Evolutionary conservation across 2,797 vertebrate genomes (phyloP), one percentile per base, ranked within the genome.

Genomic region (Picus viridis): DNA sequence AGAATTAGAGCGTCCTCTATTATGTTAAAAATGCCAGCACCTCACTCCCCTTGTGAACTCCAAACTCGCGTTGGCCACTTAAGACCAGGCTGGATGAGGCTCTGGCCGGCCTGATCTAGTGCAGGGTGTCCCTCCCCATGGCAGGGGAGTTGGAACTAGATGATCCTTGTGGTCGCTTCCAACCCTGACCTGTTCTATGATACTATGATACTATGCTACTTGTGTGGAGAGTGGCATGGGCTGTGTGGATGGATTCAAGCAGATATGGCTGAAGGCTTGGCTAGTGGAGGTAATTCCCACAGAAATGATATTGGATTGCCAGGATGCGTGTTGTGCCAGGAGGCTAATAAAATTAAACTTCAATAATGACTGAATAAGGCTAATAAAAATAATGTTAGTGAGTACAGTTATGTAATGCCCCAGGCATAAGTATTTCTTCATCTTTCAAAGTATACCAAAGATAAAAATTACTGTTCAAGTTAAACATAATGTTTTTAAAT

Each of bases 381-480:
- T 65, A 83, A 61, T 71, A 86, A 51, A 51, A 51, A 45, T 77
- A 82, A 24, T 70, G 17, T 88, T 29, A 29, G 9, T 22, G n/a
- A 43, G 4, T 17, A 73, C 26, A 27, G 8, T 74, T 34, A 30
- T 36, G 56, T 19, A 81, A 23, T 43, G 65, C 24, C 30, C 39
- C 8, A 20, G 6, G 4, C 81, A 77, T 67, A 43, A 59, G 64
- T 68, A 71, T 68, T 65, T 89, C 34, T 77, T 30, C 49, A 6
- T n/a, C 85, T 95, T 92, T 86, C 23, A 75, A 90, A 95, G 75
- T 7, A 72, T 26, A 49, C 10, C 24, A 81, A 30, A 57, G 17
- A 68, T 18, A 54, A 74, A 64, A 90, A 27, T 14, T 68, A 9
- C 43, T 47, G 86, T 94, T 83, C 54, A 62, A 68, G 51, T 20